Base-by-base conservation (phyloP, 2,797 vertebrate species). In the Ptychadena robeensis region DNA sequence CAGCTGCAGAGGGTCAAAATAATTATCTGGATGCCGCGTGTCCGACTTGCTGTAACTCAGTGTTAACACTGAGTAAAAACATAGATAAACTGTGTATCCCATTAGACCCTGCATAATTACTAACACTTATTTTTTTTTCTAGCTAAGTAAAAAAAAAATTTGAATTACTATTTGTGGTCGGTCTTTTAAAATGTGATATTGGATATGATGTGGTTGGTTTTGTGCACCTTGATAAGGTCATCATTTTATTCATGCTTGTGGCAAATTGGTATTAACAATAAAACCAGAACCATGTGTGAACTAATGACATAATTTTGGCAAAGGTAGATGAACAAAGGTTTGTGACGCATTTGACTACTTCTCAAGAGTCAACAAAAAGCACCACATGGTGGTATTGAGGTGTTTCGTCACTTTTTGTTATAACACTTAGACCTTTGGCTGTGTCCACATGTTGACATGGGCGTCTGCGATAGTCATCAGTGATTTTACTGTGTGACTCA, bases 401-500 rank as follows among this genome's bases (percentile, higher is more conserved):
- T 78, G 81, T 79, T 78, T 83, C 79, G 81, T 83, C 81, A 75
- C 81, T 67, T 83, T 63, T 75, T 61, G 48, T 66, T 63, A 66
- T 72, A 78, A 48, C 35, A 32, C 37, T 25, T 65, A 82, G 73
- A 76, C 73, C 61, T 68, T 78, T 83, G 81, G 67, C 81, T 66
- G 74, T 79, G 67, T 78, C 74, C 61, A 79, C 67, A 78, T 74
- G 76, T 65, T 82, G 81, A 82, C 57, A 83, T 83, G 68, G 25
- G 59, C 38, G 38, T 83, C 81, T 83, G 81, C 71, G 68, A 83
- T 83, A 83, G 75, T 79, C 81, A 83, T 83, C 81, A 83, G 71
- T 78, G 81, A 72, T 78, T 83, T 83, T 83, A 83, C 75, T 78
- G 81, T 77, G 70, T 83, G 81, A 83, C 67, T 78, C 81, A 83